A percentile compares a stretch with the other conserved stretches of the same genome.
These are phyloP conservation scores for Microtus pennsylvanicus DNA, from an alignment of 2,113 vertebrate species.

Conservation along the genomic window DNA sequence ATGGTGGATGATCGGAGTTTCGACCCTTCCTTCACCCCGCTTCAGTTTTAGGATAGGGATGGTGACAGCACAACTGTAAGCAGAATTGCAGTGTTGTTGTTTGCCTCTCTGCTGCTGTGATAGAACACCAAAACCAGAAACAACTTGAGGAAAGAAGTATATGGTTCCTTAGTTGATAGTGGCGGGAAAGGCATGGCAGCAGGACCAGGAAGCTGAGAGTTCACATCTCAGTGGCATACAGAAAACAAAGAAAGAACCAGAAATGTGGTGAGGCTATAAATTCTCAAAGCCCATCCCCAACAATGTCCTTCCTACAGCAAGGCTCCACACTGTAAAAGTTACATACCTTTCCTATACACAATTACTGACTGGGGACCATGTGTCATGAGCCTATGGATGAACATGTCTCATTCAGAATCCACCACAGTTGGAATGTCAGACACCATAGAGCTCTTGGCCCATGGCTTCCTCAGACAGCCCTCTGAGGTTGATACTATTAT, in stretches of 20 bases:
- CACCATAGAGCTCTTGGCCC: not conserved
- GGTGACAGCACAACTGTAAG: not conserved
- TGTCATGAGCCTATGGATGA: not conserved
- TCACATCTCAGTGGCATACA: not conserved
- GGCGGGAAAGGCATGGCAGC: not conserved
- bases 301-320: not conserved
- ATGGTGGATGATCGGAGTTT: not conserved
- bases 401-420: not conserved
- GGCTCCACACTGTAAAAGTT: not conserved
- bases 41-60: not conserved
- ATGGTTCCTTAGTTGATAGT: not conserved
- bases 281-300: not conserved
- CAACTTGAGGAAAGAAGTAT: not conserved
- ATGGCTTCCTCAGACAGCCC: not conserved
- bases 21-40: not conserved
- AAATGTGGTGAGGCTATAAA: not conserved
- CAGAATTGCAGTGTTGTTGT: not conserved
- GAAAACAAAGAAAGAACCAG: not conserved
- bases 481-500: not conserved
- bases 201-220: not conserved
- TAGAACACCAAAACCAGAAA: not conserved
- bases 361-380: not conserved
- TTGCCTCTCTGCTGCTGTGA: not conserved
- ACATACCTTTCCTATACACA: not conserved
- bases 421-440: not conserved